Percentiles rank a stretch among this genome's conserved stretches.
These are phyloP conservation scores for Recurvirostra avosetta DNA, from an alignment of 2,113 vertebrate species.

Conservation along the genomic window DNA sequence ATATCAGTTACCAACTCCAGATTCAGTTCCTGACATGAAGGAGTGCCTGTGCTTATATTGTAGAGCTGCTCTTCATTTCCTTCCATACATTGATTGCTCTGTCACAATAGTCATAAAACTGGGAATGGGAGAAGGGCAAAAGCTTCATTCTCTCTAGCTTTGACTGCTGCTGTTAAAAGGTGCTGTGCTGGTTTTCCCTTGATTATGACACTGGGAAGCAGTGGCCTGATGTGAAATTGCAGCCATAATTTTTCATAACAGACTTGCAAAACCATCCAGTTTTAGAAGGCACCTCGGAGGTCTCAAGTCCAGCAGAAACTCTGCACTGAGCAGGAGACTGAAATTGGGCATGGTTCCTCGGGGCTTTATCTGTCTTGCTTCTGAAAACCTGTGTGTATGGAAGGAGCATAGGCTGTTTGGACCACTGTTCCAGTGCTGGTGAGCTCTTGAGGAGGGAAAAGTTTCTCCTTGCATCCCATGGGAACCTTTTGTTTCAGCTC, in stretches of 20 bases:
- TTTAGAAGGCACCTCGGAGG: background rate
- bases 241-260: background rate
- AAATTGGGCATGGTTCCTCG: background rate
- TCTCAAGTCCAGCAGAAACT: background rate
- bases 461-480: background rate
- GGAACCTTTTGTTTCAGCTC: background rate
- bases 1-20: background rate
- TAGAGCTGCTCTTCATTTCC: background rate
- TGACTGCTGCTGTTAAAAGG: background rate
- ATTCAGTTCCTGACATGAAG: background rate
- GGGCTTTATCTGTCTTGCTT: background rate
- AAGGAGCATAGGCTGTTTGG: background rate
- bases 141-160: background rate
- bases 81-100: background rate
- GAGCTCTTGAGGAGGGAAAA: accelerated
- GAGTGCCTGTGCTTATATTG: background rate
- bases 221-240: background rate
- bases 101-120: background rate
- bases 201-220: background rate
- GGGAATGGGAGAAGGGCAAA: background rate
- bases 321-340: background rate
- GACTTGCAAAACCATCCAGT: background rate
- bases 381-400: background rate
- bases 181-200: background rate
- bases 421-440: background rate